Percentiles rank a stretch among this genome's conserved stretches.
These are phyloP conservation scores for Eleutherodactylus coqui DNA, from an alignment of 2,797 vertebrate genomes.

Conservation along the genomic window DNA sequence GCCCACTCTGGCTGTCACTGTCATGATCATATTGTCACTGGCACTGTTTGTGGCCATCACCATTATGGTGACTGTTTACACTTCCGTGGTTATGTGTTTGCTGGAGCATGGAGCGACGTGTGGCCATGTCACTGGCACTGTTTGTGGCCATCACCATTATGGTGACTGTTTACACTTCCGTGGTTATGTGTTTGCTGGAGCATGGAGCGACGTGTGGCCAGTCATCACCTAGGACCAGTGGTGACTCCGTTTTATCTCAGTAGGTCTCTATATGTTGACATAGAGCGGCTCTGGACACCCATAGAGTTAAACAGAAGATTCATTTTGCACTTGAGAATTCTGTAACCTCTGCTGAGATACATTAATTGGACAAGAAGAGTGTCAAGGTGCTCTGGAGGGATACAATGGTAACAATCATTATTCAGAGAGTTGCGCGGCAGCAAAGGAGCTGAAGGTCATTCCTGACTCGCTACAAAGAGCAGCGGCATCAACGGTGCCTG, in stretches of 20 bases:
- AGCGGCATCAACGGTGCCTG: not conserved
- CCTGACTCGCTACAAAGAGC: constrained; percentile 38
- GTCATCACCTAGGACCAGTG: not conserved
- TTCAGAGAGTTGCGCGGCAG: constrained; percentile 17
- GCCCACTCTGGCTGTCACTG: not conserved
- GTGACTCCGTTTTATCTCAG: not conserved
- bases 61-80: not conserved
- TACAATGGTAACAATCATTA: constrained; percentile 49
- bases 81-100: not conserved
- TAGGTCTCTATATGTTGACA: not conserved
- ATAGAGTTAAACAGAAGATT: constrained; percentile 20
- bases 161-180: too few species aligned
- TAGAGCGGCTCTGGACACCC: not conserved
- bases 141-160: too few species aligned
- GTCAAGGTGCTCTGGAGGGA: constrained; percentile 39
- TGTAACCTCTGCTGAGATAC: constrained; percentile 30
- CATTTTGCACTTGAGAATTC: constrained; percentile 15
- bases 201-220: not conserved
- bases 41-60: not conserved
- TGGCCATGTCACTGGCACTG: too few species aligned
- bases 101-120: too few species aligned
- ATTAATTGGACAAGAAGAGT: constrained; percentile 53
- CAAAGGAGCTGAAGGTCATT: constrained; percentile 53
- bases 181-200: not conserved
- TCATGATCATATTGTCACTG: not conserved